Conservation (phyloP, 2,113 vertebrate species). For the Mormoops blainvillei region DNA sequence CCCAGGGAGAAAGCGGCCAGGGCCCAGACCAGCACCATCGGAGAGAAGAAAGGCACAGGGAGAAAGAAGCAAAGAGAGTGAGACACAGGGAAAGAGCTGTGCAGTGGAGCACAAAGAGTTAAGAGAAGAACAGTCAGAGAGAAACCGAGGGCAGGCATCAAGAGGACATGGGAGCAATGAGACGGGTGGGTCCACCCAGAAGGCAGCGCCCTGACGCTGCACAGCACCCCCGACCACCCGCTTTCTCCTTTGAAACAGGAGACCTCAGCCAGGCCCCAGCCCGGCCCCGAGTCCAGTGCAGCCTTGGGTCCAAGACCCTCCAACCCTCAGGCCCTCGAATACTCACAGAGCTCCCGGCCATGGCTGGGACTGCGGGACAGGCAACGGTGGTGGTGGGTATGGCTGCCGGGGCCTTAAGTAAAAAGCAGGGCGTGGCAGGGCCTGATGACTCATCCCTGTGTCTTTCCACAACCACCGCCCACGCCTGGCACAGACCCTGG, state of each 20-base stretch:
- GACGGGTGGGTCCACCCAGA: too few relatives aligned
- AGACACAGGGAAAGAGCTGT: too few relatives aligned
- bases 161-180: neutral
- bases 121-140: too few relatives aligned
- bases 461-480: neutral
- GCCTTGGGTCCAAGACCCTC: neutral
- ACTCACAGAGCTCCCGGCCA: neutral
- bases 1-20: fast-evolving
- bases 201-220: neutral
- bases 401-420: neutral
- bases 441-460: neutral
- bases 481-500: constrained; percentile 1
- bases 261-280: neutral
- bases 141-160: neutral
- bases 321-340: neutral
- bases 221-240: neutral
- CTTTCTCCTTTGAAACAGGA: neutral
- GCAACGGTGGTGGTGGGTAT: neutral
- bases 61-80: neutral
- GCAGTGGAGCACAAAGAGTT: neutral
- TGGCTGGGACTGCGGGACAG: neutral
- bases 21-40: neutral
- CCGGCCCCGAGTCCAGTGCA: neutral
- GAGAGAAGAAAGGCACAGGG: neutral
- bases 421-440: neutral